Evolutionary conservation across 2,113 vertebrate species (phyloP).

Genomic region (Elaphurus davidianus): DNA sequence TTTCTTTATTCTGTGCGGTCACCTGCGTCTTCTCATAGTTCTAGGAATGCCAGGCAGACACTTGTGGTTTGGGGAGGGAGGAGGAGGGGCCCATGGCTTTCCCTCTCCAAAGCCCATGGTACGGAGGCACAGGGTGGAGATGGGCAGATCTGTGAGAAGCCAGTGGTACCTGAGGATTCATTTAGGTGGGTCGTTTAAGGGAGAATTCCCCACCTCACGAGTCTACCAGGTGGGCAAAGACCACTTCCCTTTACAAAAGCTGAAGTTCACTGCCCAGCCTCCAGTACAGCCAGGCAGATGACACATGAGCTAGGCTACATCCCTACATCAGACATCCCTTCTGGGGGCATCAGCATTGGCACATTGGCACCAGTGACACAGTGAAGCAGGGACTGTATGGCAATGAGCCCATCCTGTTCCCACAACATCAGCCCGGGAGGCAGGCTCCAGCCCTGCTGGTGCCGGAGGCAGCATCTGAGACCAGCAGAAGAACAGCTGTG

Average conservation of each 20-base stretch:
- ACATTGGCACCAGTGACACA: accelerated
- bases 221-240: neutral
- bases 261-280: neutral
- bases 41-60: neutral
- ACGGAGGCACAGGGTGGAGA: neutral
- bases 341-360: accelerated
- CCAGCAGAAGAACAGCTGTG: neutral
- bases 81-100: neutral
- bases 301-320: neutral
- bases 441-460: neutral
- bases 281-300: neutral
- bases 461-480: accelerated
- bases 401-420: neutral
- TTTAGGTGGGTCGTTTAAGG: neutral
- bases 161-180: neutral
- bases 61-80: too few species aligned
- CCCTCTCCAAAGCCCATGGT: neutral
- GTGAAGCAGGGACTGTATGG: neutral
- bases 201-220: neutral
- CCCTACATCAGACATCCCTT: neutral
- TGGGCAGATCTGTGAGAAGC: neutral
- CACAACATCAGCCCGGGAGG: neutral
- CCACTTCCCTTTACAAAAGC: neutral
- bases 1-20: neutral
- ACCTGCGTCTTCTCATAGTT: neutral